These are phyloP conservation scores for Setipinna tenuifilis DNA, from an alignment of 2,797 vertebrate species.

Conservation along the genomic window DNA sequence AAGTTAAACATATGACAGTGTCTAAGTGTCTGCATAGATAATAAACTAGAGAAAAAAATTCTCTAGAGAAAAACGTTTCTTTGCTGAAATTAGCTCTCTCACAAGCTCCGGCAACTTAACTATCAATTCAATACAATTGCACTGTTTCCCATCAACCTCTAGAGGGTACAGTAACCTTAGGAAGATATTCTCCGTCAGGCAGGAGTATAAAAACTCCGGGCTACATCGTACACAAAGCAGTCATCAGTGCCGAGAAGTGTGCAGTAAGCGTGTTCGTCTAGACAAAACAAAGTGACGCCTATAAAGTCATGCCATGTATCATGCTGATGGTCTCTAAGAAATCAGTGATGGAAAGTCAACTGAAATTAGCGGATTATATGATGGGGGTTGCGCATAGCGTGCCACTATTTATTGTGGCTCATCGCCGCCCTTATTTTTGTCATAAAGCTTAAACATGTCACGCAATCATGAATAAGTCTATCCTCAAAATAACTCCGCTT, in stretches of 20 bases:
- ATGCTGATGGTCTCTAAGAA: neutral
- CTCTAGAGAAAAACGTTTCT: neutral
- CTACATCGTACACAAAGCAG: neutral
- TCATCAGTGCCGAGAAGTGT: neutral
- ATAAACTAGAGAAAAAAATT: too few relatives aligned
- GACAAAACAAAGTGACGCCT: constrained; percentile 1
- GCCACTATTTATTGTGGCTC: neutral
- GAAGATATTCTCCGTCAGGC: neutral
- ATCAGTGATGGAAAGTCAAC: neutral
- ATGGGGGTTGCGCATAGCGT: constrained; percentile 17
- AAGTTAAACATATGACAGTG: neutral
- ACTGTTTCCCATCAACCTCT: neutral
- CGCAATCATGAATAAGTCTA: constrained; percentile 10
- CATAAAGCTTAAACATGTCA: constrained; percentile 12
- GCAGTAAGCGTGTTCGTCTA: neutral
- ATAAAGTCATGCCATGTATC: neutral
- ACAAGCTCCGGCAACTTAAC: neutral
- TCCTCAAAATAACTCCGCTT: neutral
- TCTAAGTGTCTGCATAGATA: neutral
- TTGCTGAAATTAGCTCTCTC: neutral
- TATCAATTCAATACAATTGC: neutral
- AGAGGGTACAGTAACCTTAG: constrained; percentile 15
- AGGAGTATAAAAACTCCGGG: neutral
- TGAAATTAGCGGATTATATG: constrained; percentile 17
- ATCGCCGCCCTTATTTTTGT: neutral